These are phyloP conservation scores for Synergus itoensis DNA, from an alignment of 2,888 invertebrate genomes.

Conservation along the genomic window DNA sequence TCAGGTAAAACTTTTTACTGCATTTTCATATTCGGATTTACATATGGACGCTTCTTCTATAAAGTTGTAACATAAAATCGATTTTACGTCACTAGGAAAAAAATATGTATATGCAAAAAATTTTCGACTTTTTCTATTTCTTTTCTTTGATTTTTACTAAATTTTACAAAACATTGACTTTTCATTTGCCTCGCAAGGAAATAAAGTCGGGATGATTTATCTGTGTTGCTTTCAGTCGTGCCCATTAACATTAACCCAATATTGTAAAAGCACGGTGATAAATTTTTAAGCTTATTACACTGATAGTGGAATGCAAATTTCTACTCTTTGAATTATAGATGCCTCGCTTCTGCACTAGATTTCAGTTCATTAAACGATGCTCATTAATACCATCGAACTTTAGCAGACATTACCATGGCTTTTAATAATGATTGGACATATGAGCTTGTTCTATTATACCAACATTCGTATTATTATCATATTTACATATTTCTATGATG, in stretches of 20 bases:
- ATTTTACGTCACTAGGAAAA: background rate
- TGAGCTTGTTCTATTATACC: constrained; percentile 37
- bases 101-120: background rate
- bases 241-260: constrained; percentile 13
- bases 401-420: constrained; percentile 40
- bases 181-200: constrained; percentile 12
- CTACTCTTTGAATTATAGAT: constrained; percentile 39
- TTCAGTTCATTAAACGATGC: constrained; percentile 37
- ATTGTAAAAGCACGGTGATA: constrained; percentile 29
- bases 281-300: constrained; percentile 35
- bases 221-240: constrained; percentile 21
- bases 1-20: constrained; percentile 80
- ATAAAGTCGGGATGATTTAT: constrained; percentile 13
- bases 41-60: constrained; percentile 36
- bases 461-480: constrained; percentile 14
- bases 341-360: constrained; percentile 30
- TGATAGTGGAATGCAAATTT: constrained; percentile 19
- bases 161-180: background rate
- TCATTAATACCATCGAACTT: constrained; percentile 35
- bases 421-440: constrained; percentile 40
- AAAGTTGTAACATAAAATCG: constrained; percentile 9
- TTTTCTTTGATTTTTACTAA: background rate
- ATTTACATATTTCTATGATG: background rate
- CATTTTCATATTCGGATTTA: constrained; percentile 39
- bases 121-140: background rate